Conservation (phyloP, 2,888 invertebrate species). For the Leucophenga montana region DNA sequence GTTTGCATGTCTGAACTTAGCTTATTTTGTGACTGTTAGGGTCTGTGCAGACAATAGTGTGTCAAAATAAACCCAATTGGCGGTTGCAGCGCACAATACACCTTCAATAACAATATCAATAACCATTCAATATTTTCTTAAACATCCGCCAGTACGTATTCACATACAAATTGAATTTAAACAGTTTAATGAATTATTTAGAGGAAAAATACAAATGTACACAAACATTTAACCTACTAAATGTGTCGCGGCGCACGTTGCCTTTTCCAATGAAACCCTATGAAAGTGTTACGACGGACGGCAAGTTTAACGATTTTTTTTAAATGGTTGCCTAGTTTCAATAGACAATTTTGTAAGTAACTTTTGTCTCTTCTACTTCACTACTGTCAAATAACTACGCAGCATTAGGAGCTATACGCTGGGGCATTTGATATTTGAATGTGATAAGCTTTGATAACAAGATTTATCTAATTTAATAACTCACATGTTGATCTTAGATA, state of each 20-base stretch:
- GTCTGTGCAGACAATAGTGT: no score
- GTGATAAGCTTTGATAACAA: conserved; percentile 9
- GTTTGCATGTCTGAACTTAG: no score
- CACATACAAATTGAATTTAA: no score
- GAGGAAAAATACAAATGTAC: not conserved
- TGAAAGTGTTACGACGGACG: not conserved
- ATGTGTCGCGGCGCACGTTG: not conserved
- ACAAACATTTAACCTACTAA: not conserved
- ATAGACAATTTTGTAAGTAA: not conserved
- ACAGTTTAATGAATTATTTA: conserved; percentile 6
- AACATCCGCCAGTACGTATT: no score
- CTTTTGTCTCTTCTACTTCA: not conserved
- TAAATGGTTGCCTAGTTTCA: conserved; percentile 10
- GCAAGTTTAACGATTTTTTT: conserved; percentile 1
- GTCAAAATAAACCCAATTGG: no score
- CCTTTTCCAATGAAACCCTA: conserved; percentile 18
- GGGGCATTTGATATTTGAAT: not conserved
- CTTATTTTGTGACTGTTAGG: no score
- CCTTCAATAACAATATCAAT: no score
- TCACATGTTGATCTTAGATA: conserved; percentile 18
- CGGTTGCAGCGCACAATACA: no score
- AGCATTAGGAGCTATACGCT: conserved; percentile 8
- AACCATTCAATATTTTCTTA: no score
- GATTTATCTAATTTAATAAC: conserved; percentile 23
- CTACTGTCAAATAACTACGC: conserved; percentile 6